Conservation (phyloP, 1,140 invertebrate genomes). For the Chironomus striatipennis region DNA sequence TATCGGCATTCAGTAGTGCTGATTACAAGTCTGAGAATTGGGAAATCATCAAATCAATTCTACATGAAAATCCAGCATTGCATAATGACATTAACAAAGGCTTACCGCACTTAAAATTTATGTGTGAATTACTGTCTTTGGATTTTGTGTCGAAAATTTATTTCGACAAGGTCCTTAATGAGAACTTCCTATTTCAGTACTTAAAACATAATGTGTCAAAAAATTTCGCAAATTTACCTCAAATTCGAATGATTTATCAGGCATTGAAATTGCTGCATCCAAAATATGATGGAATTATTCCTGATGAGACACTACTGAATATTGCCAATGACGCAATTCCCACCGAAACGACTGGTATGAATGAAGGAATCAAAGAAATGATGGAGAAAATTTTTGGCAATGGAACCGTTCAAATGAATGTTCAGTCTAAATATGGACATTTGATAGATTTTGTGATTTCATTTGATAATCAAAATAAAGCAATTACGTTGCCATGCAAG, state of each 20-base stretch:
- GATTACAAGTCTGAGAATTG: constrained; percentile 1
- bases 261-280: neutral
- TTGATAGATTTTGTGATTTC: neutral
- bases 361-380: neutral
- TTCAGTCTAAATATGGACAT: neutral
- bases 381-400: neutral
- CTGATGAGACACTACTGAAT: neutral
- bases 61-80: neutral
- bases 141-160: neutral
- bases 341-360: neutral
- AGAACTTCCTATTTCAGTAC: neutral
- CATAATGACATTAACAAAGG: neutral
- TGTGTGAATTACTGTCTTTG: neutral
- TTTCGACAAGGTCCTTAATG: neutral
- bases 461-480: neutral
- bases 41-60: neutral
- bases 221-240: neutral
- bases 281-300: neutral
- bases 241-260: neutral
- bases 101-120: neutral
- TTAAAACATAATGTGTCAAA: neutral
- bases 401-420: neutral
- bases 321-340: neutral
- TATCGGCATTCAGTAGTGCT: neutral
- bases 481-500: neutral